Conservation (phyloP, 1,140 invertebrate genomes). For the Drosophila busckii region DNA sequence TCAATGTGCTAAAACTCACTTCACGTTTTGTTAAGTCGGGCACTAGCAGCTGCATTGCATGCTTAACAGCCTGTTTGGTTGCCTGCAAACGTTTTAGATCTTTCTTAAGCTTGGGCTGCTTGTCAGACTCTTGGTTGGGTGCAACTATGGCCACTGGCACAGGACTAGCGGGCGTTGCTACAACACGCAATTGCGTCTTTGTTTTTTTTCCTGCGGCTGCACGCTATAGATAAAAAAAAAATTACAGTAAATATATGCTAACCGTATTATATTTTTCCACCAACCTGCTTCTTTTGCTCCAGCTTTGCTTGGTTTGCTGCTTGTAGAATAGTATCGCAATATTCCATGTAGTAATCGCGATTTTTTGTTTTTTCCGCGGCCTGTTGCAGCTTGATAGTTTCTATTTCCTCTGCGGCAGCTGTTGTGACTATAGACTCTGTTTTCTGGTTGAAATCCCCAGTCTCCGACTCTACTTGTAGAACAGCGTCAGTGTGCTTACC, state of each 20-base stretch:
- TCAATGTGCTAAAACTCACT: conserved; percentile 7
- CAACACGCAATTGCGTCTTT: background rate
- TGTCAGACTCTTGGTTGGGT: background rate
- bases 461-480: too few species aligned
- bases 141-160: too few species aligned
- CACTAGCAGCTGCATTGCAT: conserved; percentile 30
- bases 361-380: conserved; percentile 3
- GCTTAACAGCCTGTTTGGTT: conserved; percentile 35
- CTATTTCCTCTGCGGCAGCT: background rate
- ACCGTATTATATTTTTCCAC: background rate
- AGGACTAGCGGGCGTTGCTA: background rate
- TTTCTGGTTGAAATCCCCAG: too few species aligned
- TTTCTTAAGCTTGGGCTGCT: conserved; percentile 23
- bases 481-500: too few species aligned
- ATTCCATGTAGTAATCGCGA: conserved; percentile 31
- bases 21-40: conserved; percentile 8
- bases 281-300: conserved; percentile 40
- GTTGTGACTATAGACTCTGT: too few species aligned
- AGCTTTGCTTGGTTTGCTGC: conserved; percentile 42
- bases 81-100: conserved; percentile 47
- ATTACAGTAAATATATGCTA: too few species aligned
- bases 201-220: conserved; percentile 7
- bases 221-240: conserved; percentile 13
- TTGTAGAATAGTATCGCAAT: conserved; percentile 34
- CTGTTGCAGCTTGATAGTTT: too few species aligned